A percentile compares a stretch with the other conserved stretches of the same genome.
These are phyloP conservation scores for Bostrychus sinensis DNA, from an alignment of 2,113 vertebrate species.

Conservation along the genomic window DNA sequence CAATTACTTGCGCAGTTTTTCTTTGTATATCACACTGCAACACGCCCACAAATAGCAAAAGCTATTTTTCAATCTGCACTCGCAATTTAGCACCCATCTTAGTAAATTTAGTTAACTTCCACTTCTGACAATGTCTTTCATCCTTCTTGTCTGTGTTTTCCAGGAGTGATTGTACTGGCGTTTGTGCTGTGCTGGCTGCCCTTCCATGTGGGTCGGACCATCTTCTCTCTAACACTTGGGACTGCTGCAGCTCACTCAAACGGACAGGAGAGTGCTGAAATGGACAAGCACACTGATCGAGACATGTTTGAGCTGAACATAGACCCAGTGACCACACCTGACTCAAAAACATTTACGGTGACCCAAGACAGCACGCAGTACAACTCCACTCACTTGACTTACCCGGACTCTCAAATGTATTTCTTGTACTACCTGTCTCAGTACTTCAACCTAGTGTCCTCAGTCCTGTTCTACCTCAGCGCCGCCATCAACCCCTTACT, in stretches of 20 bases:
- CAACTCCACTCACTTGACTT: conserved; percentile 1
- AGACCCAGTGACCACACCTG: not conserved
- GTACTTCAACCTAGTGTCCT: conserved; percentile 81
- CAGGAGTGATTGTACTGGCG: conserved; percentile 82
- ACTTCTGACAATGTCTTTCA: no score
- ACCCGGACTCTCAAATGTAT: conserved; percentile 26
- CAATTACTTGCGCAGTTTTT: no score
- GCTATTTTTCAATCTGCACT: no score
- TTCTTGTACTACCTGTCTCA: conserved; percentile 78
- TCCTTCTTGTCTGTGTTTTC: not conserved
- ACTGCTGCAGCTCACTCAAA: conserved; percentile 7
- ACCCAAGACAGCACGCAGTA: not conserved
- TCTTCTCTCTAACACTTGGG: conserved; percentile 72
- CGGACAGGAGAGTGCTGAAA: conserved; percentile 22
- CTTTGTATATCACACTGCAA: no score
- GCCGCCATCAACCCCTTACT: conserved; percentile 81
- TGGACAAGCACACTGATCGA: not conserved
- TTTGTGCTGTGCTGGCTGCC: conserved; percentile 84
- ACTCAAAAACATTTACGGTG: not conserved
- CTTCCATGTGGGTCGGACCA: conserved; percentile 81
- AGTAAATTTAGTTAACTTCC: no score
- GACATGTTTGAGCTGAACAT: not conserved
- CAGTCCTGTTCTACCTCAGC: conserved; percentile 82
- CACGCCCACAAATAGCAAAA: no score
- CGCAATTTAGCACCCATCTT: no score